Base-by-base conservation (phyloP, 2,797 vertebrate genomes). In the Tympanoctomys barrerae region DNA sequence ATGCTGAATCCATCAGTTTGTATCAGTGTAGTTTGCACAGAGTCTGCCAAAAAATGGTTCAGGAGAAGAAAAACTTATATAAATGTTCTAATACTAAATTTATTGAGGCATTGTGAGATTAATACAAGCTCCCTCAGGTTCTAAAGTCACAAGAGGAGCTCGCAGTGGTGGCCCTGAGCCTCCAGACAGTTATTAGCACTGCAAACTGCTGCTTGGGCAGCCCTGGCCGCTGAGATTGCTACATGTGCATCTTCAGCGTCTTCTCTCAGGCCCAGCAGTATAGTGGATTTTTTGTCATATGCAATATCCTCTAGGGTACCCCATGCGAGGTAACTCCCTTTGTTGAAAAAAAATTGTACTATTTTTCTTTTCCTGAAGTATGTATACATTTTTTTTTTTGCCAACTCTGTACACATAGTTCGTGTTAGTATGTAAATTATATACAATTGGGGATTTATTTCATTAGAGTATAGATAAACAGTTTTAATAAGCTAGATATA, bases 401-500 rank as follows among this genome's bases (percentile, higher is more conserved):
- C 21, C 1, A 1, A 42, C 22, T 73, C 10, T 73, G 36, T 36
- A 18, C 64, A 66, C 57, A 62, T 54, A 57, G 13, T 64, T 93
- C 68, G 61, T 78, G 1, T 93, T 83, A 52, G 22, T 54, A 10
- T 77, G 18, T 73, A 77, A 21, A 75, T 70, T 91, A 49, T 68
- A 7, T 49, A 71, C 36, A 66, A 33, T 12, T 89, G 12, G 12
- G 68, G 39, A 22, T 64, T 79, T 54, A 36, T 52, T 70, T 70
- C 77, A 52, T 91, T 87, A 87, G 31, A 59, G 73, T 24, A 22
- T 71, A 81, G 52, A 68, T 80, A 77, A 36, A 80, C 21, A 68
- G 66, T 46, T 96, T 87, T 36, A 86, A 95, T 42, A 80, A 89
- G 54, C 78, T 77, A 93, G 2, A 18, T 87, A 10, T 7, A 90